phyloP scores from a whole-genome alignment of 2,888 invertebrate genomes.

The Drosophila quinaria region DNA sequence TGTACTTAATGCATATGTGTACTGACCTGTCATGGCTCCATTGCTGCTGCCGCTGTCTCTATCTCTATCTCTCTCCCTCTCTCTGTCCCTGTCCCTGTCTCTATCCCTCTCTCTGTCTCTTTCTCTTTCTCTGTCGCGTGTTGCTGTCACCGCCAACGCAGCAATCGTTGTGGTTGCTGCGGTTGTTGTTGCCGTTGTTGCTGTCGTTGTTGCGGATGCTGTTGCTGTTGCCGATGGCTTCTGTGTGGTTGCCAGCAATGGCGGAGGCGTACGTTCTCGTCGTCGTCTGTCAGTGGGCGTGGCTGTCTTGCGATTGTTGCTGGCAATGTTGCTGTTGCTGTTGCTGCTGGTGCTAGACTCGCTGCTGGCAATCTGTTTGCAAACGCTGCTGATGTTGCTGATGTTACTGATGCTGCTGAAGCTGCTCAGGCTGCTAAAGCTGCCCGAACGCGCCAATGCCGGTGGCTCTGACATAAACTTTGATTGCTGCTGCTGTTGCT shows the following conservation, averaged over 20 bases:
- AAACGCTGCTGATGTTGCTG: constrained; percentile 54
- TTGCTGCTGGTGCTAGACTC: constrained; percentile 48
- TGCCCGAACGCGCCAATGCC: constrained; percentile 71
- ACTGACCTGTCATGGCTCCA: constrained; percentile 84
- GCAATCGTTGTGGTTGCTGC: constrained; percentile 52
- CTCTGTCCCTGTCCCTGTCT: constrained; percentile 40
- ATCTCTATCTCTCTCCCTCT: constrained; percentile 26
- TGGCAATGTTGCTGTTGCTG: constrained; percentile 52
- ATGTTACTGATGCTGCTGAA: constrained; percentile 45
- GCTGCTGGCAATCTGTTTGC: constrained; percentile 47
- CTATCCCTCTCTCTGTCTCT: constrained; percentile 35
- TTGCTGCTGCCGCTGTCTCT: constrained; percentile 60
- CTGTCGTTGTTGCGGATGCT: constrained; percentile 22
- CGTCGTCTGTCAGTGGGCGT: constrained; percentile 49
- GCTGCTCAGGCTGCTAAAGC: constrained; percentile 64
- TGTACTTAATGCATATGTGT: constrained; percentile 25
- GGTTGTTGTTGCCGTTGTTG: constrained; percentile 39
- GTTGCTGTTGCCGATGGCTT: constrained; percentile 49
- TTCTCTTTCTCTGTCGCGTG: constrained; percentile 63
- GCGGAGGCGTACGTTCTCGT: constrained; percentile 63
- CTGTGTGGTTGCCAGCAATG: constrained; percentile 56
- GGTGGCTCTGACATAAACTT: constrained; percentile 71
- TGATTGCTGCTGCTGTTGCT: constrained; percentile 46
- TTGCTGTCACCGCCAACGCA: constrained; percentile 47
- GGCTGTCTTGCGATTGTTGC: constrained; percentile 45